These are phyloP conservation scores for Hydropotes inermis DNA, from an alignment of 2,113 vertebrate species.

Conservation along the genomic window DNA sequence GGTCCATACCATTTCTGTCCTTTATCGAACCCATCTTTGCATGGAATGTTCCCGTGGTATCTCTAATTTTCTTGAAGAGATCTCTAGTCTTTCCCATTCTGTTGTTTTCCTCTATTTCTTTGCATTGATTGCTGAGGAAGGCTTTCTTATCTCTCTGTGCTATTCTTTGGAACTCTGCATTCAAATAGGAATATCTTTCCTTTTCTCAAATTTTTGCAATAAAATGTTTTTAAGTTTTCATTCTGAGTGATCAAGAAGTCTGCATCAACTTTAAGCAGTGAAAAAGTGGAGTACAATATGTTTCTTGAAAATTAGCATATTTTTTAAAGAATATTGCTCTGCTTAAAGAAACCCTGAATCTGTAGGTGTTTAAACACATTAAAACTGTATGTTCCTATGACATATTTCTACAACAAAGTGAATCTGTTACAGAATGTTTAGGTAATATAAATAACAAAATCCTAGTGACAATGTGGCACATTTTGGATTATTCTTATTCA, in stretches of 20 bases:
- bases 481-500: not conserved
- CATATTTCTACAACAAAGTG: not conserved
- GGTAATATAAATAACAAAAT: slow-evolving; percentile 14
- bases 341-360: not conserved
- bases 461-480: not conserved
- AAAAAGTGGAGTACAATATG: not conserved
- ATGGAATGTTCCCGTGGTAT: too few relatives aligned
- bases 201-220: not conserved
- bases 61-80: too few relatives aligned
- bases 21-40: too few relatives aligned
- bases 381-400: not conserved
- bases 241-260: not conserved
- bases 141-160: too few relatives aligned
- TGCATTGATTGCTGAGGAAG: too few relatives aligned
- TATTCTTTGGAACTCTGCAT: too few relatives aligned
- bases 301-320: slow-evolving; percentile 11
- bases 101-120: too few relatives aligned
- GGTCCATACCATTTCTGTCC: too few relatives aligned
- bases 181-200: too few relatives aligned
- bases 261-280: not conserved
- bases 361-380: not conserved
- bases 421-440: not conserved
- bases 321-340: not conserved
- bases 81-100: too few relatives aligned
- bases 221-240: not conserved